phyloP scores from a whole-genome alignment of 2,113 vertebrate genomes.

The Microcebus tavaratra region DNA sequence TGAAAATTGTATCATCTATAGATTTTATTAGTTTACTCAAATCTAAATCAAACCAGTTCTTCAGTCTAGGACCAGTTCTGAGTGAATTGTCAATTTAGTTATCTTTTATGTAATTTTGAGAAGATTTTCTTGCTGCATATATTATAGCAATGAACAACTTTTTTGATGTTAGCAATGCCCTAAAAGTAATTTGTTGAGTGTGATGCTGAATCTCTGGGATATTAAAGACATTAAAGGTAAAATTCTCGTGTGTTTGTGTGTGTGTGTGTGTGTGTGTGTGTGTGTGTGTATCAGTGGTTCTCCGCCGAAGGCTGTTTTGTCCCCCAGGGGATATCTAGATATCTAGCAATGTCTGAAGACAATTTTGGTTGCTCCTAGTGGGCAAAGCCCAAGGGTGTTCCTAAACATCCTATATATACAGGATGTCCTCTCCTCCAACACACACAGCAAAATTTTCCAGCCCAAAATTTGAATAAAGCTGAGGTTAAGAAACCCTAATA shows the following conservation, averaged over 20 bases:
- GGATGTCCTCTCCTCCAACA: rapidly evolving
- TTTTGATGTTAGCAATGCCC: neutral
- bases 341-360: neutral
- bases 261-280: neutral
- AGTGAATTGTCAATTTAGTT: neutral
- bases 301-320: neutral
- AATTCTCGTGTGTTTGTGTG: neutral
- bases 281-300: neutral
- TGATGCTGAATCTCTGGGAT: neutral
- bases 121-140: neutral
- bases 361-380: neutral
- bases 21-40: neutral
- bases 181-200: neutral
- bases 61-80: neutral
- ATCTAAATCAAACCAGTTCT: neutral
- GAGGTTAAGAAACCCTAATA: neutral
- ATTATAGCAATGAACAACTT: neutral
- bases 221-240: neutral
- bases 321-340: neutral
- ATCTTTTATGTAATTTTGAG: neutral
- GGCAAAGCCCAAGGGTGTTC: neutral
- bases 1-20: neutral
- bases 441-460: neutral
- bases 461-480: neutral
- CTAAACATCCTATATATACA: neutral